Conservation (phyloP, 2,797 vertebrate species). For the Poecilia picta region DNA sequence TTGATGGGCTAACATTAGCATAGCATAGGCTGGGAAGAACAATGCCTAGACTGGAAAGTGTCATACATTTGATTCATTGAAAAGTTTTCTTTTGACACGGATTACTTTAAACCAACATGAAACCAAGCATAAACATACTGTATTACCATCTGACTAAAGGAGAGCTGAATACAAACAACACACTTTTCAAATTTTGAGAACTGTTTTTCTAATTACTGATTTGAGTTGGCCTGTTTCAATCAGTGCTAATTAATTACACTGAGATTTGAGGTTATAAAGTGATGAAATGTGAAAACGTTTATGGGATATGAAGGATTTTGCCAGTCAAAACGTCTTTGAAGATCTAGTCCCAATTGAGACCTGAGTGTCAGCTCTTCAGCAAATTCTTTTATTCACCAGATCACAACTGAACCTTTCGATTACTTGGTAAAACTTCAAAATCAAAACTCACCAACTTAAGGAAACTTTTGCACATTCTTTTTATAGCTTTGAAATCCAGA, state of each 20-base stretch:
- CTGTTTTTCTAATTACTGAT: not conserved
- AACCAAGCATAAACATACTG: no score
- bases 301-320: not conserved
- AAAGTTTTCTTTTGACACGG: no score
- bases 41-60: no score
- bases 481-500: conserved; percentile 13
- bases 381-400: no score
- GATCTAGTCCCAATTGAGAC: not conserved
- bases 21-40: no score
- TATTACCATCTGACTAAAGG: not conserved
- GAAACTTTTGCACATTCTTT: not conserved
- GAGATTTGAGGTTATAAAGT: not conserved
- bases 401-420: not conserved
- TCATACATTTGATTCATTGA: no score
- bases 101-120: no score
- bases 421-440: conserved; percentile 3
- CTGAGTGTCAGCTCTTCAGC: not conserved
- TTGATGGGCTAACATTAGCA: no score
- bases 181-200: not conserved
- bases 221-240: not conserved
- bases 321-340: not conserved
- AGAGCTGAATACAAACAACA: not conserved
- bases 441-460: conserved; percentile 11
- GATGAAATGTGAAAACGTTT: not conserved
- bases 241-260: not conserved